Evolutionary conservation across 2,888 invertebrate genomes (phyloP).

Genomic region (Cataglyphis albicans): DNA sequence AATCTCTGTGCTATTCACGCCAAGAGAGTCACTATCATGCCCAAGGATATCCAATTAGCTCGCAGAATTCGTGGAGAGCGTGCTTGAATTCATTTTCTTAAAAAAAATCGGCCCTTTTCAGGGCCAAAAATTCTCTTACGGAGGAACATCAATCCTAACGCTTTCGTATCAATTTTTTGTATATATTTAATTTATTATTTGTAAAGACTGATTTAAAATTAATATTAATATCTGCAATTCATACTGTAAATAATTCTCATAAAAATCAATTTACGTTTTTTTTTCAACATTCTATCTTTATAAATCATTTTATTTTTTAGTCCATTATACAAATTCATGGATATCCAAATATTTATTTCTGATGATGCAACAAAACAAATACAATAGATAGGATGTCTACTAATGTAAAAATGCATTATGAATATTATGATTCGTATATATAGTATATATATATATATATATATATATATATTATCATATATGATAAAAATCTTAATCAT

Average conservation of each 20-base stretch:
- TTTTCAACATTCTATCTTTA: too few species aligned
- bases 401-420: not conserved
- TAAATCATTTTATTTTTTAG: not conserved
- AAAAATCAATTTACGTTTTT: too few species aligned
- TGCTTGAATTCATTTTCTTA: slow-evolving; percentile 8
- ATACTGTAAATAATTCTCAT: too few species aligned
- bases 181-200: not conserved
- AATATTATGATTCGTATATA: not conserved
- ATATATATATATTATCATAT: too few species aligned
- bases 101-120: slow-evolving; percentile 52
- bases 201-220: not conserved
- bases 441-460: not conserved
- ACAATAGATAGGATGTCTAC: too few species aligned
- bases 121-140: slow-evolving; percentile 38
- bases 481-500: too few species aligned
- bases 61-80: slow-evolving; percentile 88
- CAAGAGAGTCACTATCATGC: slow-evolving; percentile 68
- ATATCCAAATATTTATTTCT: not conserved
- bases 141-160: not conserved
- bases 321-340: not conserved
- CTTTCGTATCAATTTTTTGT: not conserved
- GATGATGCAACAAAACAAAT: too few species aligned
- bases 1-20: slow-evolving; percentile 66
- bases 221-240: too few species aligned
- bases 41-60: slow-evolving; percentile 66